Conservation (phyloP, 2,797 vertebrate genomes). For the Acestrorhynchus altus region DNA sequence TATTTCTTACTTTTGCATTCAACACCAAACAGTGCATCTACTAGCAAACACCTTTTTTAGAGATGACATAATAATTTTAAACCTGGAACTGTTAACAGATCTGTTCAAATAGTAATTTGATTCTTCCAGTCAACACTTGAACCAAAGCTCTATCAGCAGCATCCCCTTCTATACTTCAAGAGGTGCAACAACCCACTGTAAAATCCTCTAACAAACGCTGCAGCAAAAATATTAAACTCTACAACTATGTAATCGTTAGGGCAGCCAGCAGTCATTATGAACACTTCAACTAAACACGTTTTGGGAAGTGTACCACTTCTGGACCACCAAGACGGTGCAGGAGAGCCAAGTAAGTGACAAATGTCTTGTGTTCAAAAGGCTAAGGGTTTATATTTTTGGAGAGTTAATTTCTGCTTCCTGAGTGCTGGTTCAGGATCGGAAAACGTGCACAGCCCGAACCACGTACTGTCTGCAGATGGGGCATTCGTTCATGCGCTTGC, state of each 20-base stretch:
- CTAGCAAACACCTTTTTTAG: neutral
- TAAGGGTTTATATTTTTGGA: neutral
- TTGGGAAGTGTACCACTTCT: neutral
- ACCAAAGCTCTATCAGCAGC: neutral
- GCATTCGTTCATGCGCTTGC: constrained; percentile 95
- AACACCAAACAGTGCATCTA: neutral
- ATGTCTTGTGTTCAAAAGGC: neutral
- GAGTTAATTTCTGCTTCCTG: neutral
- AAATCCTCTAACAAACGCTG: neutral
- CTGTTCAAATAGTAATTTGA: neutral
- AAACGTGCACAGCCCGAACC: constrained; percentile 92
- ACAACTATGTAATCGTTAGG: constrained; percentile 10
- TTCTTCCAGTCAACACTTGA: neutral
- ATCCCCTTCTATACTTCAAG: neutral
- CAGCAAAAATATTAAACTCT: neutral
- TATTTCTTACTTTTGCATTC: neutral
- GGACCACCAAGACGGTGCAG: neutral
- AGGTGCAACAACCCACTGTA: neutral
- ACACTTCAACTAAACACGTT: constrained; percentile 5
- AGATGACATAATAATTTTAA: constrained; percentile 24
- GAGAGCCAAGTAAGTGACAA: neutral
- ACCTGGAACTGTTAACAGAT: neutral
- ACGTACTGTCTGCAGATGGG: constrained; percentile 95
- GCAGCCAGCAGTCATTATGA: neutral
- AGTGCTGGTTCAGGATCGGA: constrained; percentile 81